A percentile compares a stretch with the other conserved stretches of the same genome.
These are phyloP conservation scores for Falco columbarius DNA, from an alignment of 2,797 vertebrate species.

Conservation along the genomic window DNA sequence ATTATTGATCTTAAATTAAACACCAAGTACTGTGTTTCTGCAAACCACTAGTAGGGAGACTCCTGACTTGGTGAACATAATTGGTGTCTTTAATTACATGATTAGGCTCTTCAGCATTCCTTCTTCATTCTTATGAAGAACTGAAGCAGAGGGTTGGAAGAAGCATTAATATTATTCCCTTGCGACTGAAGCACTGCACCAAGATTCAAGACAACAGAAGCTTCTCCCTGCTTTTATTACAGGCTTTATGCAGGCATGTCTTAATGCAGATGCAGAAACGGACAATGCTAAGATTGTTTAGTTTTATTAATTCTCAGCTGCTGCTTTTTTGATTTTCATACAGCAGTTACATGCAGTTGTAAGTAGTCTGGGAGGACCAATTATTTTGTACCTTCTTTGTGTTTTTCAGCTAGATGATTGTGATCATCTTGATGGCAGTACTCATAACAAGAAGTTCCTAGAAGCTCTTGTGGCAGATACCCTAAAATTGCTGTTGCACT, in stretches of 20 bases:
- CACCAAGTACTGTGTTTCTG: neutral
- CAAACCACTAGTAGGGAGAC: neutral
- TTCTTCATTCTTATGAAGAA: neutral
- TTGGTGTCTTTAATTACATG: fast-evolving
- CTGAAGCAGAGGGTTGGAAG: neutral
- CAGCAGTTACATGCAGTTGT: neutral
- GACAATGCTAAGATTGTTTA: neutral
- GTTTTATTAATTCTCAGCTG: neutral
- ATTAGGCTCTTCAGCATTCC: neutral
- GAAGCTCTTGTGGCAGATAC: constrained; percentile 93
- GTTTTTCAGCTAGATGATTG: constrained; percentile 88
- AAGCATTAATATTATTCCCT: neutral
- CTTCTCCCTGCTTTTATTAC: neutral
- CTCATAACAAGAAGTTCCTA: constrained; percentile 96
- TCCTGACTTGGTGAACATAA: neutral
- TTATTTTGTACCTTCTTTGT: constrained; percentile 85
- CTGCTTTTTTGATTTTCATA: neutral
- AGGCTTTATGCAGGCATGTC: neutral
- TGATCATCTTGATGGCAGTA: constrained; percentile 96
- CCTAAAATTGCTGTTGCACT: constrained; percentile 93
- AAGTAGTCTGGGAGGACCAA: neutral
- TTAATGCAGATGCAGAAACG: neutral
- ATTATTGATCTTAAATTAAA: neutral
- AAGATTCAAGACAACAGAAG: neutral
- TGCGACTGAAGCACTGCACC: neutral